Evolutionary conservation across 2,113 vertebrate species (phyloP), one percentile per base, ranked within the genome.

Genomic region (Haemorhous mexicanus): DNA sequence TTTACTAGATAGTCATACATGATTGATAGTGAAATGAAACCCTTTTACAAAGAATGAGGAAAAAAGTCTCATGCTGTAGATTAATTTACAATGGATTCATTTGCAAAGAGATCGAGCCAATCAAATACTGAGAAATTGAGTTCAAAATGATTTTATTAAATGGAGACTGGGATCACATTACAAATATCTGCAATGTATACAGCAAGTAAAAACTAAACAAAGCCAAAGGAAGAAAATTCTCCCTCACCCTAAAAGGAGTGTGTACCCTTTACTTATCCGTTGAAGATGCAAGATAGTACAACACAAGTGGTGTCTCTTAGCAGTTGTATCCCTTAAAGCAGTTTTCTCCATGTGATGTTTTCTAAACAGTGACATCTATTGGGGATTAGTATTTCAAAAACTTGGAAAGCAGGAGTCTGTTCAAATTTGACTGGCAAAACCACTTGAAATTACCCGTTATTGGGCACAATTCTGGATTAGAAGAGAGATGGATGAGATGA

Each of bases 341-440:
- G 2, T 63, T 74, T 85, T 72, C 33, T 86, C 44, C 46, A 66
- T 35, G 41, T 82, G 92, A 78, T 7, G 0, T 93, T 90, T 94
- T 61, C 67, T 87, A 77, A 94, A 92, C n/a, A 90, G 74, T 90
- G 93, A 85, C 85, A 92, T 83, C 92, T 92, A 10, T 43, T 94
- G 84, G 78, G 77, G 77, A 89, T 56, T 16, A 30, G 11, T 30
- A 47, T 61, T 82, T 80, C 33, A 68, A 69, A 33, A 74, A 75
- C 67, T 2, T 43, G 43, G 46, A 61, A 92, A 81, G 77, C 4
- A 15, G 26, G 15, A 64, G 13, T 43, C 14, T n/a, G 2, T 52
- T 81, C 39, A 91, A 81, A 78, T 50, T 52, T 58, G 13, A 49
- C 49, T 20, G 16, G 61, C 0, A 2, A 83, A 81, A 49, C 11